Evolutionary conservation across 2,888 invertebrate genomes (phyloP).

Genomic region (Monopis laevigella): DNA sequence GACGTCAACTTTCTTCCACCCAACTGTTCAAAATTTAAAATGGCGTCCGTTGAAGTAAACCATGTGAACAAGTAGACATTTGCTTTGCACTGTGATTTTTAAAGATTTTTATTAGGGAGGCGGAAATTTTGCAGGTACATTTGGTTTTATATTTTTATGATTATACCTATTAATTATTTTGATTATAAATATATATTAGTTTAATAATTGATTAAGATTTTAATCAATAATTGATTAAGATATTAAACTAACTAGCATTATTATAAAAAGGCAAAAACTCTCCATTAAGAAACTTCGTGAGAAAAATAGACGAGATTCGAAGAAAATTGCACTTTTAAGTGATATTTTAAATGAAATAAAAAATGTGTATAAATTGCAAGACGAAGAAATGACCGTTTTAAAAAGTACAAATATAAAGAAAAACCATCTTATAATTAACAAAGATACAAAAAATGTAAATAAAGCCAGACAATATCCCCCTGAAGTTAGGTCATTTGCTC

Average conservation of each 20-base stretch:
- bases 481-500: conserved; percentile 24
- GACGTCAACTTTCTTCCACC: no score
- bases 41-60: no score
- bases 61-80: no score
- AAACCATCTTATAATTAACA: background rate
- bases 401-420: background rate
- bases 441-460: background rate
- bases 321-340: background rate
- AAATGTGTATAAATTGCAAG: background rate
- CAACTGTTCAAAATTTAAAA: no score
- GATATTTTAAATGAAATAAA: background rate
- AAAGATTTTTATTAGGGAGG: no score
- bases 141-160: no score
- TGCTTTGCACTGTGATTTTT: no score
- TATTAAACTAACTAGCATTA: background rate
- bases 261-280: background rate
- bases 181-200: no score
- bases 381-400: background rate
- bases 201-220: no score
- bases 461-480: conserved; percentile 18
- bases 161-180: no score
- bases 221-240: no score
- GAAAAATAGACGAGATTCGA: background rate
- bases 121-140: no score
- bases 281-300: background rate